phyloP scores from a whole-genome alignment of 2,888 invertebrate species.

The Nymphalis polychloros region DNA sequence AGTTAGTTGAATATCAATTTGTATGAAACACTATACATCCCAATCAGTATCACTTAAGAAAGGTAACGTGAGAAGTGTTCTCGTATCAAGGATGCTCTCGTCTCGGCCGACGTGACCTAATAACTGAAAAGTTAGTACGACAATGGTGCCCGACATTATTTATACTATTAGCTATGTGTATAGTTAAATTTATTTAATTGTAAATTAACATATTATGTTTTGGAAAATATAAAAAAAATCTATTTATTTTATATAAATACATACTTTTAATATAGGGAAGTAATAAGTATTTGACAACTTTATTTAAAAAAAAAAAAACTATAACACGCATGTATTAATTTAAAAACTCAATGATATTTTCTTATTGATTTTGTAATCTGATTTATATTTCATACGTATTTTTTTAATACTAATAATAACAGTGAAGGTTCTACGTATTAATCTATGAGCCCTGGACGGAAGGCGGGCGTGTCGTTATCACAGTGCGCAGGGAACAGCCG shows the following conservation, averaged over 20 bases:
- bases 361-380: neutral
- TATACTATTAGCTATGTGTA: neutral
- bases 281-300: neutral
- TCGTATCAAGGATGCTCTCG: conserved; percentile 18
- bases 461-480: conserved; percentile 37
- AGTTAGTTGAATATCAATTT: neutral
- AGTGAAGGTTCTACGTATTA: conserved; percentile 30
- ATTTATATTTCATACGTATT: neutral
- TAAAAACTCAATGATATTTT: neutral
- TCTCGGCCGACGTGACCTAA: conserved; percentile 17
- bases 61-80: conserved; percentile 9
- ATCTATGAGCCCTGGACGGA: conserved; percentile 30
- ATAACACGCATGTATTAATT: neutral
- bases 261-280: too few relatives aligned
- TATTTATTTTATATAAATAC: too few relatives aligned
- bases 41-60: conserved; percentile 5
- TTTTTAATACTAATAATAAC: neutral
- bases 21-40: neutral
- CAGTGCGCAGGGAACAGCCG: conserved; percentile 60
- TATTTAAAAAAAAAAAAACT: neutral
- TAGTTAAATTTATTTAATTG: too few relatives aligned
- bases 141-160: conserved; percentile 5
- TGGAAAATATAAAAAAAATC: too few relatives aligned
- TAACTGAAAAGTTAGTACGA: conserved; percentile 5
- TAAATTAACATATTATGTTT: too few relatives aligned